Conservation (phyloP, 2,888 invertebrate genomes). For the Lasioglossum pauxillum region DNA sequence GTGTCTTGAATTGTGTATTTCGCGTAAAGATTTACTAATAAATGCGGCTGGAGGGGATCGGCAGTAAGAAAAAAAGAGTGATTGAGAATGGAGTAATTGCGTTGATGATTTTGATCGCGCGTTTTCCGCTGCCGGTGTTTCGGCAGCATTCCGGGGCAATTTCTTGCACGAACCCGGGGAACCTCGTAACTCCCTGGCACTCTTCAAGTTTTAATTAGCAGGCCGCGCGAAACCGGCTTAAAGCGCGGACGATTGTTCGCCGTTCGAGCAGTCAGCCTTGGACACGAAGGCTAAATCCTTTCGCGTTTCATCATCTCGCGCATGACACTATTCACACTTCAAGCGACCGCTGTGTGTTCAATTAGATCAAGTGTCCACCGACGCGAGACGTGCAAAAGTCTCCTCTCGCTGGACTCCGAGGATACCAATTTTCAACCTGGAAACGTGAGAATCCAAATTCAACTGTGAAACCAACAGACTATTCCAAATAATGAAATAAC, state of each 20-base stretch:
- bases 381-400: not conserved
- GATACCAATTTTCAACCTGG: not conserved
- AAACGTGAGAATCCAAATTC: not conserved
- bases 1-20: no score
- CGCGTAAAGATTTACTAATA: no score
- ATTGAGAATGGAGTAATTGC: not conserved
- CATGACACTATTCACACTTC: conserved; percentile 69
- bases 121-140: not conserved
- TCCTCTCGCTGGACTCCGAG: not conserved
- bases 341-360: conserved; percentile 45
- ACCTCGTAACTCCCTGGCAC: not conserved
- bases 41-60: no score
- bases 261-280: conserved; percentile 77
- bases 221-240: conserved; percentile 60
- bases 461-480: not conserved
- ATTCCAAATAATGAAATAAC: no score
- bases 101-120: not conserved
- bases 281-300: conserved; percentile 81
- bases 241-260: conserved; percentile 64
- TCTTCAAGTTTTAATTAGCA: conserved; percentile 21
- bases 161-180: not conserved
- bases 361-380: conserved; percentile 58
- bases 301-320: conserved; percentile 79
- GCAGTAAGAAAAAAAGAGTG: not conserved
- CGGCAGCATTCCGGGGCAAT: not conserved